These are phyloP conservation scores for Rhinogobio ventralis DNA, from an alignment of 2,797 vertebrate species.

Conservation along the genomic window DNA sequence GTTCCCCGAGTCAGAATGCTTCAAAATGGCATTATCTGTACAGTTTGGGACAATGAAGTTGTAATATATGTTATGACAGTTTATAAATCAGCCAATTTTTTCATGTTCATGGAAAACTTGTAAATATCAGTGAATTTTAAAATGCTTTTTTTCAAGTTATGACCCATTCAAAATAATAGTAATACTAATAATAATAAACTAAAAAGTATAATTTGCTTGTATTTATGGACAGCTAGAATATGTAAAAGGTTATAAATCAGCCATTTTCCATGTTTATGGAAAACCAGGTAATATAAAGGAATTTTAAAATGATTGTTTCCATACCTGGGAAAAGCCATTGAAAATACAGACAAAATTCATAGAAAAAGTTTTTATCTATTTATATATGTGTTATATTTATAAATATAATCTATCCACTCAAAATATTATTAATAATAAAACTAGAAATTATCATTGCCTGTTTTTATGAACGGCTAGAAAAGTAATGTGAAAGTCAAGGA, in stretches of 20 bases:
- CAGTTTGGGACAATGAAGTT: not conserved
- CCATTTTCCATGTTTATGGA: not conserved
- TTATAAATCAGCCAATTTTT: not conserved
- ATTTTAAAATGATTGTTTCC: too few relatives aligned
- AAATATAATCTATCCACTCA: not conserved
- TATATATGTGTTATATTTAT: not conserved
- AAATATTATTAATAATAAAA: not conserved
- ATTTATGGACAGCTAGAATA: not conserved
- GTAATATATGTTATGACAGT: not conserved
- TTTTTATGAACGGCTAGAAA: not conserved
- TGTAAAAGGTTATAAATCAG: not conserved
- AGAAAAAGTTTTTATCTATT: not conserved
- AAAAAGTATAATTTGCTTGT: not conserved
- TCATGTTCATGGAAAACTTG: not conserved
- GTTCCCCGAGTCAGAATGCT: not conserved
- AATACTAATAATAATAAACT: too few relatives aligned
- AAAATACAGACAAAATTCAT: not conserved
- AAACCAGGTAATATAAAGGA: not conserved
- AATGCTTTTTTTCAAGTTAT: not conserved
- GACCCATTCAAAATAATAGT: not conserved
- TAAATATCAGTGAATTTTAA: rapidly evolving
- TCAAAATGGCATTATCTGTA: not conserved
- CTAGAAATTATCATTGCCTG: not conserved
- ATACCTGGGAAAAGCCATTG: not conserved
- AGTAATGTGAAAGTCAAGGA: not conserved